These are phyloP conservation scores for Drosophila lini DNA, from an alignment of 1,140 invertebrate species.

Conservation along the genomic window DNA sequence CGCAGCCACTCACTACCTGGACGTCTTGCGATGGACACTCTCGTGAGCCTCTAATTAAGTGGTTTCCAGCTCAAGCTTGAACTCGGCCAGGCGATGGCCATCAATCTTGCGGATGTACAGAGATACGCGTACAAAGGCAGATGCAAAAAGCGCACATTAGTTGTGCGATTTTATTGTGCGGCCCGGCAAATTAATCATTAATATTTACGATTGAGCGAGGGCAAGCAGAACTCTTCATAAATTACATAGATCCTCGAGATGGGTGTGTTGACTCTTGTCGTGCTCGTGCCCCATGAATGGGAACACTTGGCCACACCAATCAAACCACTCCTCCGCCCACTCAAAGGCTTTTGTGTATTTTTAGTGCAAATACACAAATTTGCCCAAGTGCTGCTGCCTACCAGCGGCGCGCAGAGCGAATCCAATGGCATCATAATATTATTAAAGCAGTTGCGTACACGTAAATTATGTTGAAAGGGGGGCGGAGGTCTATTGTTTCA, in stretches of 20 bases:
- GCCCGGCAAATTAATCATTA: constrained; percentile 70
- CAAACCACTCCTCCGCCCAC: constrained; percentile 29
- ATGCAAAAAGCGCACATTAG: constrained; percentile 34
- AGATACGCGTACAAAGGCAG: not conserved
- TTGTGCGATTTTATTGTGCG: constrained; percentile 35
- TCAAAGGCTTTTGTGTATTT: constrained; percentile 62
- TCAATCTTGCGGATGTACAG: constrained; percentile 61
- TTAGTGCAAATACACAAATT: constrained; percentile 75
- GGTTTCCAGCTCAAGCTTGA: constrained; percentile 31
- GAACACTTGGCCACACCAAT: constrained; percentile 75
- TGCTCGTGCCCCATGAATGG: constrained; percentile 63
- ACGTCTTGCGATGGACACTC: constrained; percentile 13
- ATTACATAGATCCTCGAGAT: constrained; percentile 35
- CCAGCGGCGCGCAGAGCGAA: constrained; percentile 22
- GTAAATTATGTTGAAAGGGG: constrained; percentile 8
- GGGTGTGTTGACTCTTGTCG: constrained; percentile 67
- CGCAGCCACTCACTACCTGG: constrained; percentile 18
- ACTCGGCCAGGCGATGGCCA: constrained; percentile 31
- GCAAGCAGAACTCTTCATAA: constrained; percentile 62
- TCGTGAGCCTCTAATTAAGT: constrained; percentile 69
- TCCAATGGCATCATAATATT: constrained; percentile 75
- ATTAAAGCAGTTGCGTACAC: constrained; percentile 41
- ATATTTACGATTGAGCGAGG: constrained; percentile 56
- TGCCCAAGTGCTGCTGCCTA: constrained; percentile 50
- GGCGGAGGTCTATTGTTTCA: not conserved